Conservation (phyloP, 2,888 invertebrate species). For the Ischnura elegans region DNA sequence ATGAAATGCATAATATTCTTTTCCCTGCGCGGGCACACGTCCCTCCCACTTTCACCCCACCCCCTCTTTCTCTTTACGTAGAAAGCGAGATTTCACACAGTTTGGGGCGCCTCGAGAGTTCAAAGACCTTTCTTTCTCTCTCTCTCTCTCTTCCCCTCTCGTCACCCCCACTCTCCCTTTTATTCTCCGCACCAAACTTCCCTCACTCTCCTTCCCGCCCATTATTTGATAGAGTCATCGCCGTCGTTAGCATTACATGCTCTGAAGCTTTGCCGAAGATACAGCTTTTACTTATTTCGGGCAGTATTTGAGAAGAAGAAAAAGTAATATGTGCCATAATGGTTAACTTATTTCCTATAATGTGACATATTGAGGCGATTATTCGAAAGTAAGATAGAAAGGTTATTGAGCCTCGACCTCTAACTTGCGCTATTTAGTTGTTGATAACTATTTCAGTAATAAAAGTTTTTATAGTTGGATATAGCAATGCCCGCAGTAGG, state of each 20-base stretch:
- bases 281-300: background rate
- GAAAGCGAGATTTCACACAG: constrained; percentile 67
- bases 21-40: background rate
- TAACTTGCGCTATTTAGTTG: no score
- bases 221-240: background rate
- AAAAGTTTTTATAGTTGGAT: no score
- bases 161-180: background rate
- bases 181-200: background rate
- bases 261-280: no score
- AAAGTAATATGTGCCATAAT: no score
- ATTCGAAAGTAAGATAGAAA: no score
- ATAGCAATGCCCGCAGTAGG: no score
- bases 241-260: background rate
- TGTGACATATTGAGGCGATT: no score
- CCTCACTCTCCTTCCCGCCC: background rate
- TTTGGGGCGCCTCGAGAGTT: constrained; percentile 47
- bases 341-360: no score
- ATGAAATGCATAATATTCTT: background rate
- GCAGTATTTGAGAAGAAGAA: background rate
- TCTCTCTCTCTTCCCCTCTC: constrained; percentile 27
- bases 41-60: background rate
- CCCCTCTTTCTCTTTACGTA: constrained; percentile 30
- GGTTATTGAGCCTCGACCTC: no score
- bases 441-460: no score
- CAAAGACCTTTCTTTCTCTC: constrained; percentile 22